Percentiles rank a stretch among this genome's conserved stretches.
phyloP scores from a whole-genome alignment of 2,888 invertebrate genomes.

The Pheosia gnoma region DNA sequence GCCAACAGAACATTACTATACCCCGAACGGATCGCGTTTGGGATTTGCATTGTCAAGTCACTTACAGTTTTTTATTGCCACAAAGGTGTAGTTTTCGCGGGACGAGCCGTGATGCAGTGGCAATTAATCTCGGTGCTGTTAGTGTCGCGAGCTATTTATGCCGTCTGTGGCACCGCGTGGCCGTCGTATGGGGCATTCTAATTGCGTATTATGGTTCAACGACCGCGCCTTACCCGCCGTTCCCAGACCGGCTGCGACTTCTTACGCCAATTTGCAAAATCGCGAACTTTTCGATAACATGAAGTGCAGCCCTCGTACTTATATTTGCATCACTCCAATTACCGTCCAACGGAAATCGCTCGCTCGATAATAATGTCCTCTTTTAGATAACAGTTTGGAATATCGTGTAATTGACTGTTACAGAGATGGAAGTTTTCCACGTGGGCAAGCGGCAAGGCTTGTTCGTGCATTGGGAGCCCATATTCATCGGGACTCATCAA shows the following conservation, averaged over 20 bases:
- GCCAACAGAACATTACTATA: slow-evolving; percentile 3
- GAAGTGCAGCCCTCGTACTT: slow-evolving; percentile 27
- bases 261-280: slow-evolving; percentile 73
- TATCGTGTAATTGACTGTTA: slow-evolving; percentile 27
- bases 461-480: slow-evolving; percentile 96
- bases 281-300: slow-evolving; percentile 44
- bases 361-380: slow-evolving; percentile 12
- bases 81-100: slow-evolving; percentile 36
- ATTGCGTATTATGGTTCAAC: slow-evolving; percentile 81
- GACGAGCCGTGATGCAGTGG: slow-evolving; percentile 55
- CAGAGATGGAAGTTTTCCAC: slow-evolving; percentile 90
- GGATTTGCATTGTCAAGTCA: slow-evolving; percentile 33
- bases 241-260: slow-evolving; percentile 58
- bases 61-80: slow-evolving; percentile 36
- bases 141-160: slow-evolving; percentile 77
- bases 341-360: slow-evolving; percentile 10
- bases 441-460: slow-evolving; percentile 91
- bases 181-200: slow-evolving; percentile 80
- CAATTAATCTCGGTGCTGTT: slow-evolving; percentile 69
- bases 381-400: slow-evolving; percentile 13
- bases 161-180: slow-evolving; percentile 66
- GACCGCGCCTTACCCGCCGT: slow-evolving; percentile 64
- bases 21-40: slow-evolving; percentile 14
- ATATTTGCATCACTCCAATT: slow-evolving; percentile 14
- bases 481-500: slow-evolving; percentile 94